Evolutionary conservation across 2,888 invertebrate genomes (phyloP), one percentile per base, ranked within the genome.

Genomic region (Tuberolachnus salignus): DNA sequence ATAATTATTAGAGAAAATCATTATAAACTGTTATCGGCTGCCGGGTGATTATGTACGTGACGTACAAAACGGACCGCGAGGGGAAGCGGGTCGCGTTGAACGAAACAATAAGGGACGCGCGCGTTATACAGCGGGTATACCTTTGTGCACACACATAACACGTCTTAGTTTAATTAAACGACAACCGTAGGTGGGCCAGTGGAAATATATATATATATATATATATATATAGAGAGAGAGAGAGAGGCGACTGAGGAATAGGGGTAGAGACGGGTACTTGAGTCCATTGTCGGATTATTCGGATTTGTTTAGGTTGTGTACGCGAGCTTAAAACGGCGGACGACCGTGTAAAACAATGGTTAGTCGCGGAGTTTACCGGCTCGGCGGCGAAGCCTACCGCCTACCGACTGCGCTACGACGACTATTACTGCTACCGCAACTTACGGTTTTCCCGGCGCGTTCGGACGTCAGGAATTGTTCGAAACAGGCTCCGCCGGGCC

Each of bases 101-200:
- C 14, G 46, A 49, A 61, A 61, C 23, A 21, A n/a, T n/a, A n/a
- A 34, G 51, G 61, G 34, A 61, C 49, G n/a, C 44, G 46, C 11
- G 19, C 13, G 42, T 44, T 44, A 66, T 21, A 67, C 34, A 8
- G 11, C 4, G 8, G 1, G 19, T 19, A 13, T 42, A 34, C 69
- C n/a, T 19, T 57, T 34, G 75, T 49, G 67, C 55, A 42, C 63
- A 42, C 63, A 53, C 64, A 49, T 26, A 34, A 74, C 74, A 57
- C 59, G 78, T 78, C 78, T 78, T 69, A 61, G 78, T 78, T 78
- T 78, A 78, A 78, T 78, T 78, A 78, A 78, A 78, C 78, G 59
- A 69, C 78, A 51, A 42, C 69, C 74, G 53, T 55, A 8, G 75
- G 49, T 19, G 34, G 44, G 66, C 23, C 19, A 23, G n/a, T 13